Conservation (phyloP, 1,140 invertebrate genomes). For the Drosophila busckii region DNA sequence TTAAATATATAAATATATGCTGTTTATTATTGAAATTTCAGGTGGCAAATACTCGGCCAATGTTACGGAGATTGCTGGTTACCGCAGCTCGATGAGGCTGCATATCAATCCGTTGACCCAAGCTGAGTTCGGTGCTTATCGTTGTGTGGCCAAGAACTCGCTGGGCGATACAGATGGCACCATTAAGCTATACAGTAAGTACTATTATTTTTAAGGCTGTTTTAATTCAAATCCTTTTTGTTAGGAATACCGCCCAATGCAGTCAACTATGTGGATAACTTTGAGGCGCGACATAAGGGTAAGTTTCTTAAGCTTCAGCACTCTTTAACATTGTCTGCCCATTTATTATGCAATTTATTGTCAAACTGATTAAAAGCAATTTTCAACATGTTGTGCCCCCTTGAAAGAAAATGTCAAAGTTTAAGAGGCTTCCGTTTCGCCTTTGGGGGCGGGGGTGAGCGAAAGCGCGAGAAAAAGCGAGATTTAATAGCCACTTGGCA, state of each 20-base stretch:
- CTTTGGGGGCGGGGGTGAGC: conserved; percentile 2
- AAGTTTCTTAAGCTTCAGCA: conserved; percentile 17
- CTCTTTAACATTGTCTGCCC: background rate
- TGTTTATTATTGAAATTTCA: conserved; percentile 78
- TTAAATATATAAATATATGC: conserved; percentile 72
- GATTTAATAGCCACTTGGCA: conserved; percentile 76
- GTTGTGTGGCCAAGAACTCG: conserved; percentile 93
- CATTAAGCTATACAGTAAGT: conserved; percentile 91
- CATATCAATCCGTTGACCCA: conserved; percentile 84
- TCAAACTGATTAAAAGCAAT: too few species aligned
- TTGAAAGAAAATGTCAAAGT: conserved; percentile 10
- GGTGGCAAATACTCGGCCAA: conserved; percentile 87
- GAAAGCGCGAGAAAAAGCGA: conserved; percentile 44
- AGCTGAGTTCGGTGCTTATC: conserved; percentile 88
- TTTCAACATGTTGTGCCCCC: background rate
- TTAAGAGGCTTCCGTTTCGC: background rate
- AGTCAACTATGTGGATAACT: conserved; percentile 75
- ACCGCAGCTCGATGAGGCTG: conserved; percentile 88
- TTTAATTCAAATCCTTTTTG: conserved; percentile 1
- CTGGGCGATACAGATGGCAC: conserved; percentile 92
- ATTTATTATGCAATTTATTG: too few species aligned
- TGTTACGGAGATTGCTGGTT: conserved; percentile 83
- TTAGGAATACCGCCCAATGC: conserved; percentile 76
- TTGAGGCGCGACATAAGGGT: conserved; percentile 73
- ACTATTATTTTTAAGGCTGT: background rate